Evolutionary conservation across 2,888 invertebrate species (phyloP), one percentile per base, ranked within the genome.

Genomic region (Pammene aurita): DNA sequence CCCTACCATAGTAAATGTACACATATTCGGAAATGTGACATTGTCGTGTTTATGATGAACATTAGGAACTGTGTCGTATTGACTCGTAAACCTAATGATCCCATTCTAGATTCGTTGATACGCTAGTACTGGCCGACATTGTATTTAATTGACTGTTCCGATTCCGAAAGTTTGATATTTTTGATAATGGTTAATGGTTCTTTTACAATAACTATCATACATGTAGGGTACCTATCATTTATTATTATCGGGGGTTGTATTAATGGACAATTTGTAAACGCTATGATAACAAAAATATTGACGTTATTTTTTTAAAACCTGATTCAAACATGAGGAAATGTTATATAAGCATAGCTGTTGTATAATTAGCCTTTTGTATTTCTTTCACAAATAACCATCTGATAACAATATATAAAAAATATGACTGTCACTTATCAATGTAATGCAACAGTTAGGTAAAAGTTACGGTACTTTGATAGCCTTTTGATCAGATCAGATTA

Each of bases 101-200:
- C 57, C 14, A 66, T 58, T 57, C 38, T 58, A 58, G 57, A 66
- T 66, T n/a, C 58, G 16, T 34, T 41, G 66, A 58, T 66, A 58
- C 18, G 56, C 10, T 6, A 13, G 11, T 13, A 11, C 16, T 14
- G n/a, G 50, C 50, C 41, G 41, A 56, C 56, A 57, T 42, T 65
- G 48, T 65, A 41, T 44, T 57, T 10, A 11, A 50, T 26, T 50
- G 50, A 57, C 18, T 44, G 16, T 48, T 50, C 13, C 44, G 44
- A 60, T 14, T 5, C 26, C 26, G 26, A 50, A 41, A 42, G 42
- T 58, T 42, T 34, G 46, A 41, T 58, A 41, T 58, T 58, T 56
- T 60, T 58, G 58, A 60, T 50, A 52, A 66, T 58, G 26, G 44
- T 60, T 66, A 52, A 66, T 66, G 44, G 58, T 42, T 60, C 16